phyloP scores from a whole-genome alignment of 2,113 vertebrate genomes.

The Sturnira hondurensis region DNA sequence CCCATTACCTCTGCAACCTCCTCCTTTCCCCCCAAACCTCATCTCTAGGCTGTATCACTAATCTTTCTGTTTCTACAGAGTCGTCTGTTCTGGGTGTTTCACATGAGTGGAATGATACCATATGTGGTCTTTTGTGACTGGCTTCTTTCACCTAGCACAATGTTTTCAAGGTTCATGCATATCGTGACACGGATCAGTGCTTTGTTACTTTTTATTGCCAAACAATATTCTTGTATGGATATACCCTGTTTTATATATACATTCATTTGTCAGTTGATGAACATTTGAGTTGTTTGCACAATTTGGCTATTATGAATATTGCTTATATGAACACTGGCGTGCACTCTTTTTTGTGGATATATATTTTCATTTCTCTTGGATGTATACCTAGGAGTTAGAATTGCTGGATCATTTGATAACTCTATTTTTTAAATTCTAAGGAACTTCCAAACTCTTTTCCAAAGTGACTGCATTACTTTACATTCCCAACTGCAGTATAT shows the following conservation, averaged over 20 bases:
- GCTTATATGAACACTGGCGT: too few species aligned
- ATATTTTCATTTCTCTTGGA: not conserved
- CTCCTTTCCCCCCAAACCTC: too few species aligned
- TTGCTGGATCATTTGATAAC: not conserved
- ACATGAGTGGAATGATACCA: not conserved
- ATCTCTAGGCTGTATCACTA: not conserved
- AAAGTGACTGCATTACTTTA: too few species aligned
- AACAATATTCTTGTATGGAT: not conserved
- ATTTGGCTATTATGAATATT: too few species aligned
- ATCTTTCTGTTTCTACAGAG: not conserved
- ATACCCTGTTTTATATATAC: not conserved
- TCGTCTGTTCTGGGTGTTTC: not conserved
- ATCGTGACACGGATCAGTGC: not conserved
- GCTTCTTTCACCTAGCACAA: not conserved
- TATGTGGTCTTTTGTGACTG: not conserved
- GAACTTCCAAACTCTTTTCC: too few species aligned
- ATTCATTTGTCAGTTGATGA: not conserved
- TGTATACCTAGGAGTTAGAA: not conserved
- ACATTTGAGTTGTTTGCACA: not conserved
- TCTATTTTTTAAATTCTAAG: not conserved
- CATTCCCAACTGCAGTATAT: not conserved
- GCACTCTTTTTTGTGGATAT: too few species aligned
- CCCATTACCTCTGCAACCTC: not conserved
- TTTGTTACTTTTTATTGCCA: not conserved
- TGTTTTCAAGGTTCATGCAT: not conserved